These are phyloP conservation scores for Chondrilla cf. caribensis DNA, from an alignment of 37 sponge, comb jelly and placozoan genomes.

Conservation along the genomic window DNA sequence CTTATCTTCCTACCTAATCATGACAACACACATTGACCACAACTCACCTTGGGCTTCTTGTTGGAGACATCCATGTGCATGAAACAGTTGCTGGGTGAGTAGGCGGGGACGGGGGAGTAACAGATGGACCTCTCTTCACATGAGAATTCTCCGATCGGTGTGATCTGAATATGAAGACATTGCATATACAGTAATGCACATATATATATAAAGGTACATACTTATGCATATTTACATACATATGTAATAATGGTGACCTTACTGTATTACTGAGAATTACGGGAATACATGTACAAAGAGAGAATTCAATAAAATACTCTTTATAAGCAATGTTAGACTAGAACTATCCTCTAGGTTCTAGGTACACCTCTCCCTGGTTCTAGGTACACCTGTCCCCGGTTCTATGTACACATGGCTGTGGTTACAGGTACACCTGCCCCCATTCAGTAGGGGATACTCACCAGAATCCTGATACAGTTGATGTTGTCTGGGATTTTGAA, in stretches of 20 bases:
- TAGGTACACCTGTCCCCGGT: too few species aligned
- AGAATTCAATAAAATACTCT: too few species aligned
- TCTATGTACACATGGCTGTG: too few species aligned
- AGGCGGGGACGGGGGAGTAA: slow-evolving; percentile 41
- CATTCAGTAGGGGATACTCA: not conserved
- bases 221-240: not conserved
- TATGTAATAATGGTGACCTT: too few species aligned
- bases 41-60: not conserved
- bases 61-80: not conserved
- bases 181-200: not conserved
- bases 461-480: slow-evolving; percentile 50
- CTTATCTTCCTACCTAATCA: too few species aligned
- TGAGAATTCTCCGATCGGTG: not conserved
- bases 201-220: not conserved
- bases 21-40: too few species aligned
- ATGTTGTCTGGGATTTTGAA: slow-evolving; percentile 26
- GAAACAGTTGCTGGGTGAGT: slow-evolving; percentile 47
- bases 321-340: too few species aligned
- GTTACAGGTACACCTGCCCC: not conserved
- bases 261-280: too few species aligned
- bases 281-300: too few species aligned
- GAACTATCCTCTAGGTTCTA: too few species aligned
- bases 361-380: too few species aligned
- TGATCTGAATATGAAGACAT: not conserved
- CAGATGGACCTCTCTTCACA: slow-evolving; percentile 33